Evolutionary conservation across 2,888 invertebrate genomes (phyloP), one percentile per base, ranked within the genome.

Genomic region (Epinotia nisella): DNA sequence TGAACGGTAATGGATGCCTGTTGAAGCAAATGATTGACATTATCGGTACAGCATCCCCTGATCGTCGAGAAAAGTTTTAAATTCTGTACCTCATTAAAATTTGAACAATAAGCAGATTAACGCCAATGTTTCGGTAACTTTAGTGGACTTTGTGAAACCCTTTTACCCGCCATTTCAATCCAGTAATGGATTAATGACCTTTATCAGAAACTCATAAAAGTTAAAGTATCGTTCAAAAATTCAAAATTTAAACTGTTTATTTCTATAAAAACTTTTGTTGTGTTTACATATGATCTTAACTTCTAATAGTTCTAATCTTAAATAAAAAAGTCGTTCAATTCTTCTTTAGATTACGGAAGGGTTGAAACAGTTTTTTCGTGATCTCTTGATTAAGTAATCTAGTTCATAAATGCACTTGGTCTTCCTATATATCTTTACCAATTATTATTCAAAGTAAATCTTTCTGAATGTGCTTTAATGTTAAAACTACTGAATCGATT

Each of bases 111-210:
- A 71, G 53, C 59, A 59, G 65, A 62, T 73, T 58, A 62, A 11
- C n/a, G 7, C 55, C 29, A 19, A 15, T 17, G 60, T 41, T 64
- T 39, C 21, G 29, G 41, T 53, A 61, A 68, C 72, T 62, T 66
- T 61, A 45, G 29, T 66, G 5, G 62, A 56, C 62, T 51, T 59
- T 53, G 7, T 21, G 66, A 60, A 67, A 58, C 73, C 73, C 39
- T 64, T 73, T 73, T 62, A 69, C 41, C 58, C 45, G 49, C 58
- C 62, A 15, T 69, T 73, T 69, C 73, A 73, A 73, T 73, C 64
- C 64, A 11, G 39, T 64, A 53, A 69, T 69, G 64, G 73, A 73
- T 73, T 73, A 73, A 73, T 64, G 69, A 45, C 73, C 73, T 64
- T 73, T 73, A 73, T 64, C 68, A 69, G 62, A 62, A 64, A 69